Base-by-base conservation (phyloP, 2,888 invertebrate species). In the Leptopilina myrica region DNA sequence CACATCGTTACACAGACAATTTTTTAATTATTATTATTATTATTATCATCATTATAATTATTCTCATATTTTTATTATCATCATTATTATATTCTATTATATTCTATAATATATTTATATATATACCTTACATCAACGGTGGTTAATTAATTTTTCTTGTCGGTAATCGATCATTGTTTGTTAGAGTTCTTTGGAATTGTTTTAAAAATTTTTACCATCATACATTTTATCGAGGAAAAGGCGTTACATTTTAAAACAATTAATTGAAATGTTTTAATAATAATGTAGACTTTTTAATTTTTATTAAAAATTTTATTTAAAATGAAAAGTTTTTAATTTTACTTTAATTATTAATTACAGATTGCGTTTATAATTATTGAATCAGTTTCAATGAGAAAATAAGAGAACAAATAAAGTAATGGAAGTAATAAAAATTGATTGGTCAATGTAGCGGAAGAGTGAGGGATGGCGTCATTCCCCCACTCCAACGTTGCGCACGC, bases 1-100 rank as follows among this genome's bases (percentile, higher is more conserved):
- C 85, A 86, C 82, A 80, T 56, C 78, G 66, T 84, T 75, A 85
- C 67, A 81, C 81, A 82, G 65, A 80, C 66, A 76, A 64, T 76
- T 76, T 64, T 76, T 62, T 76, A n/a, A 46, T 49, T 64, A 76
- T 64, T 43, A 64, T 64, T 76, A 76, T 43, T 62, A 67, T 56
- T 40, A 56, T 73, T 73, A 9, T 20, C 73, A 15, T n/a, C 40
- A 64, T 64, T 76, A 76, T 43, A 20, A 53, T 75, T 78, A 14
- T 64, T 76, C 56, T 76, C 49, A 49, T 33, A 43, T 20, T 62
- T 59, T 64, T 33, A 62, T 62, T 76, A 76, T 20, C 43, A 56
- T 20, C 5, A 67, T 62, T 78, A 20, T 15, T 20, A 62, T 26
- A 49, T 11, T 43, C 43, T 43, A 43, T 43, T 43, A 43, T 49